Evolutionary conservation across 1,140 invertebrate genomes (phyloP).

Genomic region (Hyphantria cunea): DNA sequence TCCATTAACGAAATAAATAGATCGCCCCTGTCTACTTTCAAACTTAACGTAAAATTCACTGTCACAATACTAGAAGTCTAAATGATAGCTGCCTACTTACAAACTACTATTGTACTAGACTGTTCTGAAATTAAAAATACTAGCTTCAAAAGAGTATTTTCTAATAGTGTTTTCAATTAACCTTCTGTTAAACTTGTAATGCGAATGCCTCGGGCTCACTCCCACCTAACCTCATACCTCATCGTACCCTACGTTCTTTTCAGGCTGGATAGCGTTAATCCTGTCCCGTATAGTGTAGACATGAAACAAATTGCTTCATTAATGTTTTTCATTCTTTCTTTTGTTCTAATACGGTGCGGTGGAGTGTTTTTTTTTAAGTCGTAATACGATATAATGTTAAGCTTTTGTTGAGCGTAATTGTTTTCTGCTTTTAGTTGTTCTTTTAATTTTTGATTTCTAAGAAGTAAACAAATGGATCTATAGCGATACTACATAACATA

Average conservation of each 20-base stretch:
- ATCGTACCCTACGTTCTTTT: conserved; percentile 14
- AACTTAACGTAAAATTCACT: too few species aligned
- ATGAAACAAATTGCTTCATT: conserved; percentile 29
- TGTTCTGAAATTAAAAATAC: too few species aligned
- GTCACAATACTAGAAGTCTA: too few species aligned
- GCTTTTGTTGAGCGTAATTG: neutral
- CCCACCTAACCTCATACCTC: neutral
- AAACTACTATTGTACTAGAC: too few species aligned
- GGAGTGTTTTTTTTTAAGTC: neutral
- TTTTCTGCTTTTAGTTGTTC: too few species aligned
- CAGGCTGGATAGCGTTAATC: conserved; percentile 22
- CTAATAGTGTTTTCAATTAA: neutral
- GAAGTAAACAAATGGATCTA: too few species aligned
- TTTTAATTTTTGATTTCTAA: too few species aligned
- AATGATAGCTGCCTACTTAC: too few species aligned
- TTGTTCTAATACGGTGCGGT: neutral
- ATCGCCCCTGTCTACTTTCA: too few species aligned
- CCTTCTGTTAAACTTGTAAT: neutral
- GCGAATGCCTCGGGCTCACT: neutral
- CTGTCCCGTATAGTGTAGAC: conserved; percentile 25
- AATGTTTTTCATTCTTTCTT: conserved; percentile 21
- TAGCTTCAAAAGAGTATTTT: too few species aligned
- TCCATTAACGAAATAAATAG: too few species aligned
- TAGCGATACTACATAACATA: too few species aligned
- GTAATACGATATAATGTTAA: neutral